Conservation (phyloP, 2,888 invertebrate species). For the Crocallis elinguaria region DNA sequence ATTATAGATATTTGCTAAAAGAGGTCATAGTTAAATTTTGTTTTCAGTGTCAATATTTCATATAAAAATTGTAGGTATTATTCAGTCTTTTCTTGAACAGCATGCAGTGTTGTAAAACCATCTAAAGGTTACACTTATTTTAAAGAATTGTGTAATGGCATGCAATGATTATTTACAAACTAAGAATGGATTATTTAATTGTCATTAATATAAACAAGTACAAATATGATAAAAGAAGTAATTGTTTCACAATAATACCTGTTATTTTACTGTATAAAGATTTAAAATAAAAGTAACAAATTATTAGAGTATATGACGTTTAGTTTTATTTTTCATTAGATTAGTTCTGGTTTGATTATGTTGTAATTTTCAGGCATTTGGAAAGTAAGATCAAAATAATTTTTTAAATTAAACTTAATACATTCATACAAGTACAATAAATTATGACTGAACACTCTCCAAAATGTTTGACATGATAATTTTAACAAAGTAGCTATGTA, state of each 20-base stretch:
- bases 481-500: background rate
- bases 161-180: background rate
- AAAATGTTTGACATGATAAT: background rate
- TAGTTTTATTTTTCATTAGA: conserved; percentile 31
- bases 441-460: background rate
- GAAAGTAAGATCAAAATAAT: background rate
- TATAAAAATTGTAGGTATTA: no score
- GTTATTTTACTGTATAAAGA: background rate
- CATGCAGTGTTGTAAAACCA: no score
- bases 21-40: no score
- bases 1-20: no score
- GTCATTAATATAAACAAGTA: background rate
- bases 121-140: no score
- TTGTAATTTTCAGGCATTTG: background rate
- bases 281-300: conserved; percentile 7
- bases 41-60: no score
- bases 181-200: background rate
- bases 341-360: conserved; percentile 22
- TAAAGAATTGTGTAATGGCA: no score
- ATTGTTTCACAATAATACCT: background rate
- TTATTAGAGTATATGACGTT: conserved; percentile 1
- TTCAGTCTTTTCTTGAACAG: no score
- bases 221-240: background rate
- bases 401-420: background rate
- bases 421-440: background rate